Percentiles rank a stretch among this genome's conserved stretches.
phyloP scores from a whole-genome alignment of 1,140 invertebrate species.

The Pemphigus obesinymphae region DNA sequence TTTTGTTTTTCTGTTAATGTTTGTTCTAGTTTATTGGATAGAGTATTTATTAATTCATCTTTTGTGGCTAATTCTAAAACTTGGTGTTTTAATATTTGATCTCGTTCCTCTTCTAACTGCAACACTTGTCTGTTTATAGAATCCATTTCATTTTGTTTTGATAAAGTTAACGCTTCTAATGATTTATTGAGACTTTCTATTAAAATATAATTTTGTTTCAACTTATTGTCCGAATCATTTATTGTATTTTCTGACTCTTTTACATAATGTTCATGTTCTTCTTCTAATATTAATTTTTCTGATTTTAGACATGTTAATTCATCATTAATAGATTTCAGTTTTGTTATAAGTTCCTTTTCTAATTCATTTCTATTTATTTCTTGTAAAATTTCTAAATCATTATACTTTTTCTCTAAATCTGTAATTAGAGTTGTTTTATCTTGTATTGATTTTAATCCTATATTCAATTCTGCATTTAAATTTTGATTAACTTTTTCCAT shows the following conservation, averaged over 20 bases:
- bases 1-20: slow-evolving; percentile 32
- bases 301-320: neutral
- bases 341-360: slow-evolving; percentile 9
- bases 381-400: slow-evolving; percentile 17
- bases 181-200: neutral
- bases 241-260: neutral
- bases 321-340: neutral
- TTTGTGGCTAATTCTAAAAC: neutral
- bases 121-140: neutral
- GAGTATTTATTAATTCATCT: neutral
- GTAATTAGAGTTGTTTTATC: neutral
- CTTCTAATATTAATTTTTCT: neutral
- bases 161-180: neutral
- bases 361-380: slow-evolving; percentile 12
- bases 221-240: neutral
- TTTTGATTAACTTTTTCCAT: neutral
- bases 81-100: neutral
- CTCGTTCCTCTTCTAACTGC: neutral
- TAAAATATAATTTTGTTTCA: neutral
- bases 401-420: neutral
- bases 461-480: neutral
- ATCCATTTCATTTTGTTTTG: slow-evolving; percentile 15
- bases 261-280: neutral
- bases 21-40: slow-evolving; percentile 17
- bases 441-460: neutral